These are phyloP conservation scores for Cassiopea andromeda DNA, from an alignment of 30 jellyfish, hydroid and myxozoan species.

Conservation along the genomic window DNA sequence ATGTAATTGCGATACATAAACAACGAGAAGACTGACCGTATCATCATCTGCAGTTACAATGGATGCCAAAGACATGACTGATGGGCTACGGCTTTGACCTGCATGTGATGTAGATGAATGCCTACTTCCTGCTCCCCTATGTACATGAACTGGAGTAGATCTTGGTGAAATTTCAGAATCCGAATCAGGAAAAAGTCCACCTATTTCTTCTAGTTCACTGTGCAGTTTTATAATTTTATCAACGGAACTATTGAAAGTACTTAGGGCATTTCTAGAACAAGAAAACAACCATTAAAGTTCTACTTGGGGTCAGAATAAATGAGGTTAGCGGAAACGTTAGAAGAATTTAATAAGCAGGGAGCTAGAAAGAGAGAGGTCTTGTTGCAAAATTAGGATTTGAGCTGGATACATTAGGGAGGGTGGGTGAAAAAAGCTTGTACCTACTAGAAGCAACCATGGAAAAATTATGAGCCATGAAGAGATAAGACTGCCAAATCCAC, in stretches of 20 bases:
- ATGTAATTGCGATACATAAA: background rate
- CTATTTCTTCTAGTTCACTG: conserved; percentile 68
- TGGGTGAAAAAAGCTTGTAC: too few relatives aligned
- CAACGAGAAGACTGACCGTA: conserved; percentile 20
- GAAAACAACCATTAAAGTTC: background rate
- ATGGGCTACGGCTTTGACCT: conserved; percentile 74
- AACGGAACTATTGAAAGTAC: conserved; percentile 57
- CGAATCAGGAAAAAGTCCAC: conserved; percentile 83
- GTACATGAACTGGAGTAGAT: conserved; percentile 40
- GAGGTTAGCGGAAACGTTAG: background rate
- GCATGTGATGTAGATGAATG: conserved; percentile 45
- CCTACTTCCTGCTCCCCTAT: conserved; percentile 60
- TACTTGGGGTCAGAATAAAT: background rate
- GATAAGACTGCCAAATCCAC: too few relatives aligned
- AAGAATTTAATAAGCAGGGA: too few relatives aligned
- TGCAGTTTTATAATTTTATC: conserved; percentile 74
- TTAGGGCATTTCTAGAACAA: conserved; percentile 56
- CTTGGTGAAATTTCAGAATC: conserved; percentile 72
- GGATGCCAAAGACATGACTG: conserved; percentile 65
- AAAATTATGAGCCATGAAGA: too few relatives aligned
- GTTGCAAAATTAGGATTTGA: too few relatives aligned
- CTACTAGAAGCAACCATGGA: too few relatives aligned
- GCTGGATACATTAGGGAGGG: too few relatives aligned
- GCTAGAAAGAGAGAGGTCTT: too few relatives aligned
- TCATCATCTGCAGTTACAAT: conserved; percentile 50